phyloP scores from a whole-genome alignment of 2,113 vertebrate species.

The Castor canadensis region DNA sequence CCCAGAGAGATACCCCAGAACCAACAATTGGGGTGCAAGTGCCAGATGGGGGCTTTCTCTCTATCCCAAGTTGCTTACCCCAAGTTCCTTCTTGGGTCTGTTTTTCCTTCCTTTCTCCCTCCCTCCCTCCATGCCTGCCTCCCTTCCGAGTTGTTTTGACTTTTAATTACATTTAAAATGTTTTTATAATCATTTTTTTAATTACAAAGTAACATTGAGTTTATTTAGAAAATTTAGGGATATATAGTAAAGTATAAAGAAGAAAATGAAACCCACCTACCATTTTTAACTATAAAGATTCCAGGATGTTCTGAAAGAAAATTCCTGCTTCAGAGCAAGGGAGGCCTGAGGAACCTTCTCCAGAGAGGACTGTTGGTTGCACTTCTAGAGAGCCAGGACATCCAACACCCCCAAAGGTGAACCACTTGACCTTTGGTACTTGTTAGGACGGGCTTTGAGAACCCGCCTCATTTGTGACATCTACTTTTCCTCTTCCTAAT shows the following conservation, averaged over 20 bases:
- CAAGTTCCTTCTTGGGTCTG: too few species aligned
- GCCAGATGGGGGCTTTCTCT: neutral
- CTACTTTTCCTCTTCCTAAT: neutral
- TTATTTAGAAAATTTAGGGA: neutral
- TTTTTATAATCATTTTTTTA: slow-evolving; percentile 14
- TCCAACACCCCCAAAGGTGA: neutral
- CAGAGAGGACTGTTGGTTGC: accelerated
- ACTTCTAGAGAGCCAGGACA: neutral
- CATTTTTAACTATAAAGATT: slow-evolving; percentile 1
- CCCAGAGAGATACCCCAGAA: neutral
- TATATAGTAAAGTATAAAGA: neutral
- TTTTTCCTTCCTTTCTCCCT: neutral
- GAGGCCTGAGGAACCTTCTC: neutral
- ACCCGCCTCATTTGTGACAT: neutral
- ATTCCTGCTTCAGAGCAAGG: neutral
- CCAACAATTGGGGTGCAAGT: neutral
- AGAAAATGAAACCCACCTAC: neutral
- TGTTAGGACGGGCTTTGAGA: neutral
- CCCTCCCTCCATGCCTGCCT: neutral
- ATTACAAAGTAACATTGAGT: slow-evolving; percentile 4
- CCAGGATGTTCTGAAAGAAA: neutral
- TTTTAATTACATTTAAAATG: slow-evolving; percentile 49
- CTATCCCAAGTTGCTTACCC: neutral
- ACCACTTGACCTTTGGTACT: neutral
- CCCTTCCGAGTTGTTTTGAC: neutral